Evolutionary conservation across 1,140 invertebrate species (phyloP).

Genomic region (Drosophila lacteicornis): DNA sequence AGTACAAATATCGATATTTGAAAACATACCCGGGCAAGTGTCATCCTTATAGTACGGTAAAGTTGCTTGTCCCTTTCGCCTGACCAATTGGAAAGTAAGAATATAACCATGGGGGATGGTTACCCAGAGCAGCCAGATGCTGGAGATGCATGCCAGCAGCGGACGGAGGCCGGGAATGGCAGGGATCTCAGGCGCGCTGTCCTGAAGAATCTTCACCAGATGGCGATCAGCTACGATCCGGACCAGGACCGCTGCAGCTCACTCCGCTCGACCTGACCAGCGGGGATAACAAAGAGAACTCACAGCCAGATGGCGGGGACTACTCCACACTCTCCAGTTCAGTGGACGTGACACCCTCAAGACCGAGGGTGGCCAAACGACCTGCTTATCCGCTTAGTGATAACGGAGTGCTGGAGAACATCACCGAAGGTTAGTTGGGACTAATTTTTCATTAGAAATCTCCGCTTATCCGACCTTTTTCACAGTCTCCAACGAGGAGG

Average conservation of each 20-base stretch:
- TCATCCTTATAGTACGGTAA: too few relatives aligned
- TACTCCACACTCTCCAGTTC: conserved; percentile 66
- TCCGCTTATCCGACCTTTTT: neutral
- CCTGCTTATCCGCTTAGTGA: conserved; percentile 63
- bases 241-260: conserved; percentile 27
- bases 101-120: conserved; percentile 51
- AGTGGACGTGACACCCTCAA: conserved; percentile 51
- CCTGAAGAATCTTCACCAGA: conserved; percentile 33
- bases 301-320: conserved; percentile 44
- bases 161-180: conserved; percentile 48
- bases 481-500: conserved; percentile 63
- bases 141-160: conserved; percentile 50
- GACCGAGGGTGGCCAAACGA: conserved; percentile 15
- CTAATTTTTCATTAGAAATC: neutral
- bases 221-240: conserved; percentile 1
- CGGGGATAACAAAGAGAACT: conserved; percentile 68
- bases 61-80: neutral
- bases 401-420: conserved; percentile 63
- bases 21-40: too few relatives aligned
- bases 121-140: conserved; percentile 51
- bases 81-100: conserved; percentile 6
- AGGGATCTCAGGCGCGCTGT: conserved; percentile 46
- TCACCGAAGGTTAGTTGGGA: conserved; percentile 54
- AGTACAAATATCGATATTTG: too few relatives aligned
- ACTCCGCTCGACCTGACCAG: neutral